These are phyloP conservation scores for Nibea albiflora DNA, from an alignment of 2,113 vertebrate species.

Conservation along the genomic window DNA sequence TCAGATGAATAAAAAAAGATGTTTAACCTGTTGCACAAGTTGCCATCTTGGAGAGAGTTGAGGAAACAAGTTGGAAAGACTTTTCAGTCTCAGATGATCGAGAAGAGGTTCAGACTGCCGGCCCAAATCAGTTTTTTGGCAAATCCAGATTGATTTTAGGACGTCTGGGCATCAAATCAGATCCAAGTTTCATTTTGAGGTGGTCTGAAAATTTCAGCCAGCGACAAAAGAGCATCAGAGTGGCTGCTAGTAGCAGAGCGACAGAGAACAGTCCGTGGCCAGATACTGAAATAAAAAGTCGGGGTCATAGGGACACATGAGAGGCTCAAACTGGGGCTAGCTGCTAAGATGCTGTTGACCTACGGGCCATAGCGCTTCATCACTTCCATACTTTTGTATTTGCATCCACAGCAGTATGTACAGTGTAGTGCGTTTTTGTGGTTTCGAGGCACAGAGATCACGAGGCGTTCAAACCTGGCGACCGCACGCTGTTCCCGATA, in stretches of 20 bases:
- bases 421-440: slow-evolving; percentile 38
- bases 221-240: too few species aligned
- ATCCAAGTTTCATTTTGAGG: too few species aligned
- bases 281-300: too few species aligned
- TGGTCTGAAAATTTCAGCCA: too few species aligned
- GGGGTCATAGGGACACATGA: too few species aligned
- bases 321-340: slow-evolving; percentile 28
- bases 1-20: background rate
- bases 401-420: slow-evolving; percentile 51
- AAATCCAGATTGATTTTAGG: too few species aligned
- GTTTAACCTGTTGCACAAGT: background rate
- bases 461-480: slow-evolving; percentile 36
- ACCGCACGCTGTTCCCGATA: slow-evolving; percentile 15
- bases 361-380: slow-evolving; percentile 11
- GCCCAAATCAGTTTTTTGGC: too few species aligned
- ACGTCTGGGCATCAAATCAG: too few species aligned
- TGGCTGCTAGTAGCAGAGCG: too few species aligned
- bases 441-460: slow-evolving; percentile 53
- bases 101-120: too few species aligned
- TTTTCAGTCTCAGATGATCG: background rate
- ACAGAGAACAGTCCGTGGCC: too few species aligned
- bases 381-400: slow-evolving; percentile 34
- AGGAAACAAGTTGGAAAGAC: too few species aligned
- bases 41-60: background rate
- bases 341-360: slow-evolving; percentile 29